Evolutionary conservation across 2,797 vertebrate species (phyloP), one percentile per base, ranked within the genome.

Genomic region (Chrosomus eos): DNA sequence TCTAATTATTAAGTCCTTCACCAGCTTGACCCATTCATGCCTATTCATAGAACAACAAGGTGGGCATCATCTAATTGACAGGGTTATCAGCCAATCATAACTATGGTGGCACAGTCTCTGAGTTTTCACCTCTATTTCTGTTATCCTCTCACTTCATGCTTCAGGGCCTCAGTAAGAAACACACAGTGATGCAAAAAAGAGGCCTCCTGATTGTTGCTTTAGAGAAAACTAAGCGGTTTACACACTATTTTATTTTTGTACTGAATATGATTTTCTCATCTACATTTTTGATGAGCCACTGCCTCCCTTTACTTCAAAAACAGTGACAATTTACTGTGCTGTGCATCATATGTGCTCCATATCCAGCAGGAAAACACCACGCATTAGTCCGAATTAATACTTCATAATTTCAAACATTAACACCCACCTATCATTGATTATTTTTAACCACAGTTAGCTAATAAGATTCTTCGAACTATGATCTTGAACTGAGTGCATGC

Each of bases 281-380:
- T 45, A 0, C 14, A 21, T 45, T 62, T 78, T 66, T 79, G 38
- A 66, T 13, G 10, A 79, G 40, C 26, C 38, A 64, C 76, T 66
- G 40, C 28, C 10, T 64, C 21, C 18, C 19, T 55, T 68, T 67
- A 21, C 21, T 70, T 23, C 33, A 64, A 55, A 60, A 10, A 62
- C 26, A 64, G 36, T 38, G 33, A 40, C 33, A 53, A 19, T 81
- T 88, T 53, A 51, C 82, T 86, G 86, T 14, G 64, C 51, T 75
- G 73, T 66, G 55, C 55, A 86, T 71, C 62, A 76, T 48, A 84
- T 80, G 81, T 73, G 80, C 71, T 84, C 77, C 80, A 58, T 58
- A 83, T 81, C 81, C 51, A 75, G 86, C 38, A 81, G 51, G 51
- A 62, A 82, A 81, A 74, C 55, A 26, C 43, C 18, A 38, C 21